Conservation (phyloP, 1,140 invertebrate genomes). For the Zaprionus kolodkinae region DNA sequence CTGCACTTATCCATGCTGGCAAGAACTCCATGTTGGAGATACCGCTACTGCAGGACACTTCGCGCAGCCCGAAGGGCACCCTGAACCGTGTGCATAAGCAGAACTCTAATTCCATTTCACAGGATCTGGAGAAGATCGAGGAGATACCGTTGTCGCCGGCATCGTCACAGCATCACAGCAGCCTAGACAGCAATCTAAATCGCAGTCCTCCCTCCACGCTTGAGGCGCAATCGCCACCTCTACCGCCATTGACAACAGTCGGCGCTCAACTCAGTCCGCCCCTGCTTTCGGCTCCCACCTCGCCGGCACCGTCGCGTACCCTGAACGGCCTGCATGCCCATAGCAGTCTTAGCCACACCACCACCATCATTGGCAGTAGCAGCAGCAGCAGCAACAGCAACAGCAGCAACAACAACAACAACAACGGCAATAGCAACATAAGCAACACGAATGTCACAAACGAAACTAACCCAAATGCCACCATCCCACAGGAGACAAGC, state of each 20-base stretch:
- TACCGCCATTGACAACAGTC: conserved; percentile 13
- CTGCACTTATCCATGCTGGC: conserved; percentile 55
- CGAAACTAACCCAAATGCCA: conserved; percentile 16
- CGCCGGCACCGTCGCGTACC: conserved; percentile 71
- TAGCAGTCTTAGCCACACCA: conserved; percentile 9
- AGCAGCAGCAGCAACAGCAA: conserved; percentile 43
- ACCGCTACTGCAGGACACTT: conserved; percentile 70
- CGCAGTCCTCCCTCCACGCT: conserved; percentile 78
- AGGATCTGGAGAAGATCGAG: conserved; percentile 89
- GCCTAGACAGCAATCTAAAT: conserved; percentile 80
- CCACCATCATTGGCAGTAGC: background rate
- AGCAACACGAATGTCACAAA: background rate
- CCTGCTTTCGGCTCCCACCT: conserved; percentile 72
- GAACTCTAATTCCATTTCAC: conserved; percentile 89
- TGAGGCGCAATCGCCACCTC: conserved; percentile 73
- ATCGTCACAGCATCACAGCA: conserved; percentile 79
- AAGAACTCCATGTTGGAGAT: conserved; percentile 77
- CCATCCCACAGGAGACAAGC: conserved; percentile 22
- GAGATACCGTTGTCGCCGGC: conserved; percentile 86
- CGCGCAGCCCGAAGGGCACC: conserved; percentile 75
- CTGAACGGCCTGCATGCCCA: conserved; percentile 65
- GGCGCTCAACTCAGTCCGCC: conserved; percentile 49
- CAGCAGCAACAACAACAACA: conserved; percentile 18
- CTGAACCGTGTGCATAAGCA: conserved; percentile 87
- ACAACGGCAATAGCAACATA: conserved; percentile 29